Conservation (phyloP, 2,113 vertebrate genomes). For the Megaceryle maxima region DNA sequence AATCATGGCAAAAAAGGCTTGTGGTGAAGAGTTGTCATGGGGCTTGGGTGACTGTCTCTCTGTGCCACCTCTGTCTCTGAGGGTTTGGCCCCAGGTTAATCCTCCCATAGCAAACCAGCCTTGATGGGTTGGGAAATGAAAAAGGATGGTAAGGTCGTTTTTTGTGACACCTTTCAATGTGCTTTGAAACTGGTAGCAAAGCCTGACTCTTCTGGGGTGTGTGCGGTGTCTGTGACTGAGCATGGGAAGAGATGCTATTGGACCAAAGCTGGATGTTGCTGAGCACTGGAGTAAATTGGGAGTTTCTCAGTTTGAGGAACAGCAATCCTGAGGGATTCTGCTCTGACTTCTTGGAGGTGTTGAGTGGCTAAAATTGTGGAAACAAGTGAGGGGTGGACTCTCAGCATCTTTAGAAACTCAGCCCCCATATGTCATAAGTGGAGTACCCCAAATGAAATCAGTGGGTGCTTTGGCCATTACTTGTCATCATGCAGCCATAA, state of each 20-base stretch:
- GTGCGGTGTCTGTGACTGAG: too few relatives aligned
- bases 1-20: neutral
- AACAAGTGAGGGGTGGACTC: neutral
- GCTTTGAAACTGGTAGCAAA: rapidly evolving
- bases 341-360: neutral
- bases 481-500: neutral
- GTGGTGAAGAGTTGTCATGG: neutral
- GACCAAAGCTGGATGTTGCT: neutral
- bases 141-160: neutral
- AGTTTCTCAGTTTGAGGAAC: neutral
- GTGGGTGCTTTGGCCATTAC: neutral
- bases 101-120: neutral
- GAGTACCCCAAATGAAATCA: neutral
- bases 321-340: neutral
- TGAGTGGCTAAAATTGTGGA: neutral
- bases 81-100: neutral
- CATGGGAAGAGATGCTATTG: neutral
- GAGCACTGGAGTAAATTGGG: neutral
- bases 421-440: neutral
- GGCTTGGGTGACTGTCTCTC: rapidly evolving
- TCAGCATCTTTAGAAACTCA: neutral
- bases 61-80: neutral
- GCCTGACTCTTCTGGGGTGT: neutral
- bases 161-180: neutral
- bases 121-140: neutral